These are phyloP conservation scores for Euwallacea fornicatus DNA, from an alignment of 1,140 invertebrate species.

Conservation along the genomic window DNA sequence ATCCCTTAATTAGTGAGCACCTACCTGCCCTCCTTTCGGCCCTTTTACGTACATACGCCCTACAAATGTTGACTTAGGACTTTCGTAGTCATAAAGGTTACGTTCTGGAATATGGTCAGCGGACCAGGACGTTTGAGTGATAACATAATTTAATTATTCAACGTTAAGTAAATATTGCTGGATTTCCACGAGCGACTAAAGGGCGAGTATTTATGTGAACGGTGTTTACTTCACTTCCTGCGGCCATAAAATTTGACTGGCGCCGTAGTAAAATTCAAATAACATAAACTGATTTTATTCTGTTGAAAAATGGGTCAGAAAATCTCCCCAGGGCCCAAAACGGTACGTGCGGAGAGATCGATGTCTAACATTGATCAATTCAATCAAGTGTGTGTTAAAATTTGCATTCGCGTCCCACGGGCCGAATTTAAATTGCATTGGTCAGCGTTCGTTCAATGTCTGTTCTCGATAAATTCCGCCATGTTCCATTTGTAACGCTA, in stretches of 20 bases:
- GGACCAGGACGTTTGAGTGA: slow-evolving; percentile 16
- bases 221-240: neutral
- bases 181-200: slow-evolving; percentile 3
- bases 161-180: neutral
- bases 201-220: slow-evolving; percentile 3
- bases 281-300: slow-evolving; percentile 17
- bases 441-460: slow-evolving; percentile 45
- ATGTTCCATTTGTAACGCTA: slow-evolving; percentile 43
- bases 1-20: slow-evolving; percentile 46
- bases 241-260: slow-evolving; percentile 11
- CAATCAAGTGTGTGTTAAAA: slow-evolving; percentile 46
- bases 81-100: slow-evolving; percentile 34
- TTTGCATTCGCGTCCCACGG: slow-evolving; percentile 39
- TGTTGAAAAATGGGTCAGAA: slow-evolving; percentile 29
- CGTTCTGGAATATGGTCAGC: slow-evolving; percentile 24
- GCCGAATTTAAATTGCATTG: slow-evolving; percentile 45
- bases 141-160: slow-evolving; percentile 20
- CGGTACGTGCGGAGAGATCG: slow-evolving; percentile 22
- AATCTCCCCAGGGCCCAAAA: slow-evolving; percentile 11
- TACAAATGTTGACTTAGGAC: slow-evolving; percentile 40
- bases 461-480: slow-evolving; percentile 42
- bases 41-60: slow-evolving; percentile 33
- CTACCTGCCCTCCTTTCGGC: slow-evolving; percentile 28
- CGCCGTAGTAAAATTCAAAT: slow-evolving; percentile 9
- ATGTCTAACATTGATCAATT: slow-evolving; percentile 37